phyloP scores from a whole-genome alignment of 2,888 invertebrate species.

The Spicauda simplicius region DNA sequence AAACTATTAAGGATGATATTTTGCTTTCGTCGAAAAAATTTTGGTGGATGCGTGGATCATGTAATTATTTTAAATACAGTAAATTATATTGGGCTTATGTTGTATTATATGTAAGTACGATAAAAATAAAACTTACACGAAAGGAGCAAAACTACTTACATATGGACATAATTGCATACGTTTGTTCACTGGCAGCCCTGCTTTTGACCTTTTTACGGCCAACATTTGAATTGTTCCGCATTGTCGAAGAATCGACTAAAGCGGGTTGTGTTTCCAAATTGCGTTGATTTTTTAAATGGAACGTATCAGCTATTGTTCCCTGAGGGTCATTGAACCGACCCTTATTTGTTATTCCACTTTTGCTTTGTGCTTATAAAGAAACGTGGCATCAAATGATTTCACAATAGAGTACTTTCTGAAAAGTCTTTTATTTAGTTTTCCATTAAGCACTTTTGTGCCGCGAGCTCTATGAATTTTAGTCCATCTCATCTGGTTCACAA shows the following conservation, averaged over 20 bases:
- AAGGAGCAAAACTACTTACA: no score
- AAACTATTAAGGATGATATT: no score
- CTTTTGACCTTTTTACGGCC: neutral
- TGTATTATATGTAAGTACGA: no score
- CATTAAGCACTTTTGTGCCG: neutral
- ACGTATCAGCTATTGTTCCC: conserved; percentile 1
- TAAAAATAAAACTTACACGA: no score
- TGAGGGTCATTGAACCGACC: conserved; percentile 1
- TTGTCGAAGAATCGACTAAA: neutral
- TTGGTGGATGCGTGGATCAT: no score
- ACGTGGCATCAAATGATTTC: neutral
- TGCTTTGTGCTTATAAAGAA: neutral
- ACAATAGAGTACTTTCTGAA: neutral
- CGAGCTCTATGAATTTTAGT: no score
- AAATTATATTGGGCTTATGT: no score
- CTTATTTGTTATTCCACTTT: neutral
- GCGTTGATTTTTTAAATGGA: conserved; percentile 63
- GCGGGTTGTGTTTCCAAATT: conserved; percentile 57
- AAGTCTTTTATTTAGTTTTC: neutral
- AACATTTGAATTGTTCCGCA: neutral
- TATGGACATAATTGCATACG: no score
- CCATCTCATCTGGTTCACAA: no score
- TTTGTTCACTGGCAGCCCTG: neutral
- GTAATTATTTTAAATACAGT: no score
- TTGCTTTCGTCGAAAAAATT: no score